phyloP scores from a whole-genome alignment of 2,113 vertebrate species.

The Labeo rohita region DNA sequence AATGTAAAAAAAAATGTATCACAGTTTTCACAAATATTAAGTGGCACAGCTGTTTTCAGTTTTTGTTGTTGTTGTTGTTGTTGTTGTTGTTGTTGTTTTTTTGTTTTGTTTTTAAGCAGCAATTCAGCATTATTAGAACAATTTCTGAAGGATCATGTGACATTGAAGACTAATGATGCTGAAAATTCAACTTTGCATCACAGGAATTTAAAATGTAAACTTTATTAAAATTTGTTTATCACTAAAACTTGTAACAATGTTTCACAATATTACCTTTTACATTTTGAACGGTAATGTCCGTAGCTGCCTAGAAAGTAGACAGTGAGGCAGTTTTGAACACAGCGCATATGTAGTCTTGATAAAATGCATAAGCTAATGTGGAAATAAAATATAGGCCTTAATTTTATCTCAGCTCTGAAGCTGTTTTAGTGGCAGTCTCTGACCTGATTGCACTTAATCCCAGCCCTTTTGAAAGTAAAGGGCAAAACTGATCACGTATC shows the following conservation, averaged over 20 bases:
- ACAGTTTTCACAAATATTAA: too few relatives aligned
- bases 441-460: constrained; percentile 9
- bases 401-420: not conserved
- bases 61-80: too few relatives aligned
- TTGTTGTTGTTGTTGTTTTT: too few relatives aligned
- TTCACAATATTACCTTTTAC: not conserved
- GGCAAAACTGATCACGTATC: constrained; percentile 33
- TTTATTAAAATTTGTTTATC: too few relatives aligned
- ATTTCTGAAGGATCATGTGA: not conserved
- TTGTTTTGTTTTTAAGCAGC: too few relatives aligned
- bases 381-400: constrained; percentile 11
- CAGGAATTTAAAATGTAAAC: not conserved
- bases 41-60: too few relatives aligned
- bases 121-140: too few relatives aligned
- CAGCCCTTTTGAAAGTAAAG: constrained; percentile 18
- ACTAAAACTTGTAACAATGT: not conserved
- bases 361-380: not conserved
- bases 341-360: not conserved
- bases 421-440: not conserved
- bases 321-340: not conserved
- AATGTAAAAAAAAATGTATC: too few relatives aligned
- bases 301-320: not conserved
- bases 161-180: not conserved
- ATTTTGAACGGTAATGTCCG: not conserved
- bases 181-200: not conserved